A percentile compares a stretch with the other conserved stretches of the same genome.
These are phyloP conservation scores for Frankliniella intonsa DNA, from an alignment of 2,888 invertebrate species.

Conservation along the genomic window DNA sequence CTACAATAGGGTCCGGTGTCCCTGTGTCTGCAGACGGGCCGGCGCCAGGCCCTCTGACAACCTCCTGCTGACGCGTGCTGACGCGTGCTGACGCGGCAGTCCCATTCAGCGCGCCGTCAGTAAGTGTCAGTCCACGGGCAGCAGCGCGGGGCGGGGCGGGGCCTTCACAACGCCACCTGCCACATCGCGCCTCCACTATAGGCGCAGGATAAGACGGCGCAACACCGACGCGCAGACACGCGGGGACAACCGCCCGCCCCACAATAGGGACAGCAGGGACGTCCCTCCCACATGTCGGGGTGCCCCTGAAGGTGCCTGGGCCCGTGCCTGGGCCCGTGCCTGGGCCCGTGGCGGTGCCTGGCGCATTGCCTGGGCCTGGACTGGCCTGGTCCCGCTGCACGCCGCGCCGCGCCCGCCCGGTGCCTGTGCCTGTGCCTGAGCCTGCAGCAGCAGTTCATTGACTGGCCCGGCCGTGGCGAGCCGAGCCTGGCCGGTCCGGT, in stretches of 20 bases:
- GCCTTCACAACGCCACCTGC: not conserved
- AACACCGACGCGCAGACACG: not conserved
- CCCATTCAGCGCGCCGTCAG: not conserved
- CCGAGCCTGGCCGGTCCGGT: not conserved
- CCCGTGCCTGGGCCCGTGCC: not conserved
- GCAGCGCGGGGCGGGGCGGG: not conserved
- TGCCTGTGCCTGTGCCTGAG: not conserved
- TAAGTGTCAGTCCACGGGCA: not conserved
- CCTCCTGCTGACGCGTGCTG: not conserved
- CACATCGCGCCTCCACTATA: not conserved
- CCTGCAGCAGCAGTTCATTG: conserved; percentile 14
- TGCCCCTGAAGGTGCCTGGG: too few relatives aligned
- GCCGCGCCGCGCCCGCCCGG: not conserved
- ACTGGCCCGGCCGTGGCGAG: conserved; percentile 12
- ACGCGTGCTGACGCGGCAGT: not conserved
- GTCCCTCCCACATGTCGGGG: too few relatives aligned
- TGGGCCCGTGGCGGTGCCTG: not conserved
- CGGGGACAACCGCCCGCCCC: not conserved
- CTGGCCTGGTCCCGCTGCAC: too few relatives aligned
- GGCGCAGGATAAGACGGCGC: too few relatives aligned
- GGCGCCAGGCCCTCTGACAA: not conserved
- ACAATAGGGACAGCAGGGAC: not conserved
- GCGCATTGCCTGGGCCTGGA: too few relatives aligned
- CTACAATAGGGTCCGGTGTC: too few relatives aligned
- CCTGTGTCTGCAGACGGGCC: not conserved